phyloP scores from a whole-genome alignment of 2,888 invertebrate genomes.

The Osedax frankpressi region DNA sequence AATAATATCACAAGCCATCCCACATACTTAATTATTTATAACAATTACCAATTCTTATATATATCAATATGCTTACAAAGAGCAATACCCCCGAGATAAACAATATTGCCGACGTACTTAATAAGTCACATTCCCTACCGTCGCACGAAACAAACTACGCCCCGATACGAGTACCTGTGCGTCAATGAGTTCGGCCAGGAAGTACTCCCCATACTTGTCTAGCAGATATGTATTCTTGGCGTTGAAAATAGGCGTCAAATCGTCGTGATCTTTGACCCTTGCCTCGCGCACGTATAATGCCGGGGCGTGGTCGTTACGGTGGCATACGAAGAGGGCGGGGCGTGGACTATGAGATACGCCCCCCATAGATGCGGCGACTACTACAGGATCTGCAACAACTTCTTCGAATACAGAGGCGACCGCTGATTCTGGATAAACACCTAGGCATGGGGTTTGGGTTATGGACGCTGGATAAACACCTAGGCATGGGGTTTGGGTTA shows the following conservation, averaged over 20 bases:
- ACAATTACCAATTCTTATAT: no score
- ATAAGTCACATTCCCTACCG: no score
- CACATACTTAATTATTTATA: no score
- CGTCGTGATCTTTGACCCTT: slow-evolving; percentile 46
- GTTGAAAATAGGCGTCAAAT: slow-evolving; percentile 46
- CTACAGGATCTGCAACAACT: slow-evolving; percentile 28
- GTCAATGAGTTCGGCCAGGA: slow-evolving; percentile 46
- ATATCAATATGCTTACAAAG: no score
- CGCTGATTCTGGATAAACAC: slow-evolving; percentile 24
- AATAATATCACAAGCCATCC: no score
- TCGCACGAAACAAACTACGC: no score
- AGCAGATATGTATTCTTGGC: slow-evolving; percentile 43
- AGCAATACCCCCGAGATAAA: no score
- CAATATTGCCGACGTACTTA: no score
- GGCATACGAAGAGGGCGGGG: slow-evolving; percentile 34
- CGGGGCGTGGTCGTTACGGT: slow-evolving; percentile 41
- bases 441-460: slow-evolving; percentile 12
- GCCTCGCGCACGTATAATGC: slow-evolving; percentile 42
- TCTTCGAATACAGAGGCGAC: slow-evolving; percentile 31
- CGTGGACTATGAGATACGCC: not conserved
- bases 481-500: slow-evolving; percentile 16
- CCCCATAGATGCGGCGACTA: slow-evolving; percentile 4
- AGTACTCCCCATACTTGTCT: slow-evolving; percentile 44
- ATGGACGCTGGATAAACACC: slow-evolving; percentile 23
- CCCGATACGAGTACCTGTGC: slow-evolving; percentile 34